phyloP scores from a whole-genome alignment of 2,113 vertebrate genomes.

The Syngnathoides biaculeatus region DNA sequence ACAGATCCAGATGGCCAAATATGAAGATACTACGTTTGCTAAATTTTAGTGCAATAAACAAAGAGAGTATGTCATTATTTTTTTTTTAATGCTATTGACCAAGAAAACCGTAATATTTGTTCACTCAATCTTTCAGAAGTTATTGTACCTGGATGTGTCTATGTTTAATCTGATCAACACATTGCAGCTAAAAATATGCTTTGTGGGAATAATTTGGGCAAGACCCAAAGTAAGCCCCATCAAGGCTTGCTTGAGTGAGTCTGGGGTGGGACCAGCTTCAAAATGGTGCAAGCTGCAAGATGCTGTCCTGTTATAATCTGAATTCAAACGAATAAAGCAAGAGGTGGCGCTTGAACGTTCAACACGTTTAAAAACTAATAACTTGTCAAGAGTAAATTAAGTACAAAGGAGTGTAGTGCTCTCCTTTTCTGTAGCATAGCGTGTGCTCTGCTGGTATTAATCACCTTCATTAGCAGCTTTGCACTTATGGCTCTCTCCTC shows the following conservation, averaged over 20 bases:
- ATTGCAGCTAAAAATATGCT: not conserved
- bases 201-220: not conserved
- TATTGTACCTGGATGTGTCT: not conserved
- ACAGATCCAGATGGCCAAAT: no score
- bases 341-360: not conserved
- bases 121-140: not conserved
- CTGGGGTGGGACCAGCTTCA: no score
- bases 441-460: slow-evolving; percentile 52
- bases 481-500: slow-evolving; percentile 42
- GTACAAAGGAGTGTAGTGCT: slow-evolving; percentile 33
- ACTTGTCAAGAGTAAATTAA: slow-evolving; percentile 41
- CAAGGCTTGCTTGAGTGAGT: no score
- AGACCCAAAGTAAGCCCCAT: not conserved
- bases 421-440: slow-evolving; percentile 33
- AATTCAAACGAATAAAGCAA: not conserved
- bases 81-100: no score
- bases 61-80: no score
- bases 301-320: not conserved
- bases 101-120: no score
- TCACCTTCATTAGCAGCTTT: slow-evolving; percentile 40
- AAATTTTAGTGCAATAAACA: no score
- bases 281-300: not conserved
- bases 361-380: slow-evolving; percentile 20
- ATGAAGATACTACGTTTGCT: no score
- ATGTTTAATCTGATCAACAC: not conserved